Conservation (phyloP, 92 coral and sea anemone species). For the Bergia puertoricense region DNA sequence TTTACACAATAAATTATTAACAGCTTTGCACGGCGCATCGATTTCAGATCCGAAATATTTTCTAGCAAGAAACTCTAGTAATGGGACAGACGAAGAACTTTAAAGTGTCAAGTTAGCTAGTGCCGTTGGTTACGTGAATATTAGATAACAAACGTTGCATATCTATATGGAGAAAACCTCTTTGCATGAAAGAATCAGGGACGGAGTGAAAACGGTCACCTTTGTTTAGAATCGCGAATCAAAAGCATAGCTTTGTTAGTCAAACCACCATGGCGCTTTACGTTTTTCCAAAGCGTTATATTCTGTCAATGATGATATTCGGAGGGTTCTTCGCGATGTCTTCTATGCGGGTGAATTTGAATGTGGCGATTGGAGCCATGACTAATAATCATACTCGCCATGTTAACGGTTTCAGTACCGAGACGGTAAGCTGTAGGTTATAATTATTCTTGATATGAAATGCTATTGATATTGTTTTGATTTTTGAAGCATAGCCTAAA, state of each 20-base stretch:
- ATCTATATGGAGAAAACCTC: neutral
- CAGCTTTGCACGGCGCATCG: neutral
- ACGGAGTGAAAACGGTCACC: neutral
- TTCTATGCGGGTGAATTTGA: conserved; percentile 75
- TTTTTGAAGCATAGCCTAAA: no score
- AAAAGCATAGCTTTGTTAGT: neutral
- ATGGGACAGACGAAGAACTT: neutral
- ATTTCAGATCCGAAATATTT: no score
- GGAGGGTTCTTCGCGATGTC: conserved; percentile 82
- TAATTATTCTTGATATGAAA: neutral
- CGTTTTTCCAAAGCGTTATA: conserved; percentile 74
- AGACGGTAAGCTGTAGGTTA: conserved; percentile 53
- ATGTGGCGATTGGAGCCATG: conserved; percentile 94
- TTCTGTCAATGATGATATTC: conserved; percentile 74
- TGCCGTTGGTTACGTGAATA: no score
- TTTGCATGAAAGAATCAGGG: neutral
- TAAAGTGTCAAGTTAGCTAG: neutral
- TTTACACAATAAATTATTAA: neutral
- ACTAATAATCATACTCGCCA: conserved; percentile 76
- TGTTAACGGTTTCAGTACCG: conserved; percentile 62
- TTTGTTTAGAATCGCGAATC: conserved; percentile 8
- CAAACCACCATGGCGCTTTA: neutral
- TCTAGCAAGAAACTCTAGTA: neutral
- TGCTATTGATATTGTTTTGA: neutral
- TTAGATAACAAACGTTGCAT: neutral